Base-by-base conservation (phyloP, 2,888 invertebrate genomes). In the Zygothrica quintamaculata region DNA sequence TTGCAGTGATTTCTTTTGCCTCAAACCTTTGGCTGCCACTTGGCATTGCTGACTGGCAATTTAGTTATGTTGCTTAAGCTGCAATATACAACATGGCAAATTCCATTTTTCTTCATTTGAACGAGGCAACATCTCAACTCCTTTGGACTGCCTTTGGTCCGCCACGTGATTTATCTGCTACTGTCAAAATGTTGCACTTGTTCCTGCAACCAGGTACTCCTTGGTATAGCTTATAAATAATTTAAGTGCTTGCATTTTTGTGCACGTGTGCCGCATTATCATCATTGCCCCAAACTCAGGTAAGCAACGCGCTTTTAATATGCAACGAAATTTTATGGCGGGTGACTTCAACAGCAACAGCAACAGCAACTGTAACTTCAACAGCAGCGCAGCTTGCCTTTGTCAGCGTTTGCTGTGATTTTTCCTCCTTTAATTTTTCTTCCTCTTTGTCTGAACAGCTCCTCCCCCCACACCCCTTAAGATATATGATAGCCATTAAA, bases 231-330 rank as follows among this genome's bases (percentile, higher is more conserved):
- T 84, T 81, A 86, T 82, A 81, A 86, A 82, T 82, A 82, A 84
- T 82, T 80, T 76, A 84, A 87, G 84, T 81, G 69, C 78, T 66
- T 81, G 87, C 84, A 82, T 80, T 82, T 86, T 84, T 56, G 56
- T 80, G 78, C 87, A 82, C 87, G 84, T 82, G 84, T 84, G 86
- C 65, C 56, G 73, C 87, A 84, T 84, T 84, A 74, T 85, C 76
- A 74, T 79, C 84, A 80, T 65, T 64, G 69, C 57, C 42, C 37
- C 39, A 37, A 26, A 33, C 33, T 34, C 33, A 13, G 37, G 34
- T 46, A 15, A 48, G 64, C 52, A 42, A 64, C 43, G 44, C 64
- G 57, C 56, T 66, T 68, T 73, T 70, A 69, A 82, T 67, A 75
- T 78, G 67, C 65, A 77, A 67, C 64, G 46, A 65, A 72, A 64